Evolutionary conservation across 1,140 invertebrate species (phyloP).

Genomic region (Drosophila kurseongensis): DNA sequence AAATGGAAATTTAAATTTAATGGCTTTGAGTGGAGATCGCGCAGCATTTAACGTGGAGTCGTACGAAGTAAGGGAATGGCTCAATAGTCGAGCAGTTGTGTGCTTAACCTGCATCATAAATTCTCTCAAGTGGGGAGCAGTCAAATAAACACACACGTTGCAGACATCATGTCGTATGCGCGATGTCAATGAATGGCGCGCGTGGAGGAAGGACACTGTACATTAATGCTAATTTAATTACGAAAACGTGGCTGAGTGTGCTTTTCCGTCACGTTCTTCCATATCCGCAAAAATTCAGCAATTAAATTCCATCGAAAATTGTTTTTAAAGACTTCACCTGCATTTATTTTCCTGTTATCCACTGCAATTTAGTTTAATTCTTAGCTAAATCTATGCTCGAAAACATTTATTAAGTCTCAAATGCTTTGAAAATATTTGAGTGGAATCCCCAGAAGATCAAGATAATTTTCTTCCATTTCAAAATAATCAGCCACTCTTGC

Average conservation of each 20-base stretch:
- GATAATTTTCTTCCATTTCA: background rate
- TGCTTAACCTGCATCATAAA: conserved; percentile 61
- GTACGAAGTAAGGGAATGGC: conserved; percentile 16
- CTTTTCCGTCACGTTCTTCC: background rate
- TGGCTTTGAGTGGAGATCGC: background rate
- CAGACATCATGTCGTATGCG: conserved; percentile 57
- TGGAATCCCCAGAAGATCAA: conserved; percentile 1
- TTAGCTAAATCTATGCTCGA: background rate
- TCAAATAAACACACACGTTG: conserved; percentile 1
- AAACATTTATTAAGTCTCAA: background rate
- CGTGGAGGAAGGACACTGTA: conserved; percentile 14
- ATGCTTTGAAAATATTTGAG: conserved; percentile 7
- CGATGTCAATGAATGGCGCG: conserved; percentile 63
- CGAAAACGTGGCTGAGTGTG: conserved; percentile 55
- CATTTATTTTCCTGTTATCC: background rate
- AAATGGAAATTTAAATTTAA: conserved; percentile 55
- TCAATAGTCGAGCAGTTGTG: conserved; percentile 30
- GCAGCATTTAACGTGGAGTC: conserved; percentile 3
- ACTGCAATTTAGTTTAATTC: background rate
- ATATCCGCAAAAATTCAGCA: background rate
- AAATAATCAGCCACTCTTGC: conserved; percentile 15
- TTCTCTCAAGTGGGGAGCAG: conserved; percentile 40
- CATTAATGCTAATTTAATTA: conserved; percentile 75
- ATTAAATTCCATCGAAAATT: background rate
- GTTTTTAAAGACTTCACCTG: background rate